A percentile compares a stretch with the other conserved stretches of the same genome.
phyloP scores from a whole-genome alignment of 30 jellyfish, hydroid and myxozoan genomes.

The Mastigias papua region DNA sequence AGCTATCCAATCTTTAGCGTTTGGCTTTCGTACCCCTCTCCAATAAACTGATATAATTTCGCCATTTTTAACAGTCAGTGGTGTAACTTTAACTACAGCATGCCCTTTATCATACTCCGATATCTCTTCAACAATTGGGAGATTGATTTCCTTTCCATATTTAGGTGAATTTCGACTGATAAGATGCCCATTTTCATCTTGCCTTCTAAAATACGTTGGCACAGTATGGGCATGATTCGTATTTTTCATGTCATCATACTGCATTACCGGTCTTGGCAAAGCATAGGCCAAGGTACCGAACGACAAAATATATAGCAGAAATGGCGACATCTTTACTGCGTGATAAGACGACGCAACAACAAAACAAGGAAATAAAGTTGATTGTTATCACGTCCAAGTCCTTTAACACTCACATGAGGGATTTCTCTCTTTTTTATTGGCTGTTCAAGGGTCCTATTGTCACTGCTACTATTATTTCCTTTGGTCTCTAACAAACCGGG shows the following conservation, averaged over 20 bases:
- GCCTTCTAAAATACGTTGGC: constrained; percentile 81
- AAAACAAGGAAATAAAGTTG: too few relatives aligned
- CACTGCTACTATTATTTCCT: too few relatives aligned
- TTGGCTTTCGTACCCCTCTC: constrained; percentile 77
- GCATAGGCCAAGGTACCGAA: not conserved
- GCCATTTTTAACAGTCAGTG: constrained; percentile 85
- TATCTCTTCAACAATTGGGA: constrained; percentile 56
- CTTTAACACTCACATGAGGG: too few relatives aligned
- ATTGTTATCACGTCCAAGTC: too few relatives aligned
- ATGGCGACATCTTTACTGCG: not conserved
- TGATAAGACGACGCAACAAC: too few relatives aligned
- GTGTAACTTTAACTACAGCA: constrained; percentile 77
- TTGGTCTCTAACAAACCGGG: too few relatives aligned
- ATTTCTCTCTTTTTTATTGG: too few relatives aligned
- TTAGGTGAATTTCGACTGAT: constrained; percentile 68
- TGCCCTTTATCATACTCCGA: constrained; percentile 44
- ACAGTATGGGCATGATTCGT: constrained; percentile 67
- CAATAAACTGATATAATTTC: constrained; percentile 85
- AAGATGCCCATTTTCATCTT: constrained; percentile 57
- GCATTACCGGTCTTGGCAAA: not conserved
- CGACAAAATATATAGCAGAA: not conserved
- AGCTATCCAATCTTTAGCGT: constrained; percentile 91
- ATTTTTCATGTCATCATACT: not conserved
- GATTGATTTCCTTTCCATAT: constrained; percentile 72
- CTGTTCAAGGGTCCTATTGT: too few relatives aligned